Conservation (phyloP, 2,888 invertebrate genomes). For the Microctonus aethiopoides region DNA sequence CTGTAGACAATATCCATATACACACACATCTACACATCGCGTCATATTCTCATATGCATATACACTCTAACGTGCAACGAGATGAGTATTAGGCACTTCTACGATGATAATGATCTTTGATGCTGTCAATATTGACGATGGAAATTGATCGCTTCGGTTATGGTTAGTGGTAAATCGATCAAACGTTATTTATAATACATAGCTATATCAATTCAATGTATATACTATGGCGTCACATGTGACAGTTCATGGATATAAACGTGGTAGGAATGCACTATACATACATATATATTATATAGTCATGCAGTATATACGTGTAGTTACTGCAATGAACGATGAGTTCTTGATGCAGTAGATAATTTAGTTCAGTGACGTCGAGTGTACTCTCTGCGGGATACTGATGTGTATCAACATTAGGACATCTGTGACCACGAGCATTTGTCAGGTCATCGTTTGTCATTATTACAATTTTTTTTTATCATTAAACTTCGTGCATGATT, state of each 20-base stretch:
- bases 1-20: neutral
- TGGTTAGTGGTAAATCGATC: neutral
- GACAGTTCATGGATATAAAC: neutral
- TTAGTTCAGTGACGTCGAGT: neutral
- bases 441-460: neutral
- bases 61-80: no score
- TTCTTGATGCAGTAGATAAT: conserved; percentile 27
- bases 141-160: conserved; percentile 12
- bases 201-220: neutral
- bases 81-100: neutral
- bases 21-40: neutral
- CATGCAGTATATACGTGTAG: neutral
- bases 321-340: conserved; percentile 19
- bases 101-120: neutral
- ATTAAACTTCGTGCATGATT: no score
- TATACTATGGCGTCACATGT: conserved; percentile 13
- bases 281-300: neutral
- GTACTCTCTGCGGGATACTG: neutral
- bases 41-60: neutral
- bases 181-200: neutral
- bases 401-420: neutral
- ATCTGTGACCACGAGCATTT: neutral
- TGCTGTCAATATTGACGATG: conserved; percentile 13
- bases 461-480: neutral
- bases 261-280: conserved; percentile 7